Evolutionary conservation across 2,888 invertebrate species (phyloP).

Genomic region (Dicyrtomina minuta): DNA sequence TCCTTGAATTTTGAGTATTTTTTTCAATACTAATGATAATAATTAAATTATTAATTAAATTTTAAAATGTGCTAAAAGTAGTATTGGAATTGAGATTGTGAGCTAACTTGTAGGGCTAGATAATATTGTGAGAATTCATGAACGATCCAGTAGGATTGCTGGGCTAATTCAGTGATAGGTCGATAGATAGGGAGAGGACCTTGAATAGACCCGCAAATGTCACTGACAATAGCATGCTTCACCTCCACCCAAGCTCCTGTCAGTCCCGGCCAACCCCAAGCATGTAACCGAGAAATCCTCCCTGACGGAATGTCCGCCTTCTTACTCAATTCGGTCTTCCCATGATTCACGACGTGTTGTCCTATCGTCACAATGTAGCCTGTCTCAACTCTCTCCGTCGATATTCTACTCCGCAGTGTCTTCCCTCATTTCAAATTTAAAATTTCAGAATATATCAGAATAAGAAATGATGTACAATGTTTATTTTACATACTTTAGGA

Average conservation of each 20-base stretch:
- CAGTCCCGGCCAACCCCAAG: slow-evolving; percentile 52
- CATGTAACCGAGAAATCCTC: slow-evolving; percentile 43
- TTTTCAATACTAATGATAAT: neutral
- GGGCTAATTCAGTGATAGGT: slow-evolving; percentile 46
- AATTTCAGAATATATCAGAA: no score
- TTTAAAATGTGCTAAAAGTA: no score
- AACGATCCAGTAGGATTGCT: slow-evolving; percentile 43
- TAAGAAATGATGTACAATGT: no score
- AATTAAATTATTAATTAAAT: no score
- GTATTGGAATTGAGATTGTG: no score
- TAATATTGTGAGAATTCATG: slow-evolving; percentile 39
- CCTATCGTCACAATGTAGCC: slow-evolving; percentile 47
- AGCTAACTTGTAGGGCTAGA: slow-evolving; percentile 40
- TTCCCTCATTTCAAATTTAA: slow-evolving; percentile 4
- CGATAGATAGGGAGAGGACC: slow-evolving; percentile 45
- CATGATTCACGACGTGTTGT: slow-evolving; percentile 45
- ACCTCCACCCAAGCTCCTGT: slow-evolving; percentile 44
- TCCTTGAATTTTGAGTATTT: neutral
- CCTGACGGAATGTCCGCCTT: slow-evolving; percentile 42
- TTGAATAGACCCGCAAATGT: slow-evolving; percentile 36
- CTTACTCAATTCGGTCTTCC: slow-evolving; percentile 44
- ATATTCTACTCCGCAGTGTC: slow-evolving; percentile 43
- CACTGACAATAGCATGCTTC: slow-evolving; percentile 41
- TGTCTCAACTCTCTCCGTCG: slow-evolving; percentile 34
- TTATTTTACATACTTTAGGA: no score